Evolutionary conservation across 2,113 vertebrate species (phyloP).

Genomic region (Seriola aureovittata): DNA sequence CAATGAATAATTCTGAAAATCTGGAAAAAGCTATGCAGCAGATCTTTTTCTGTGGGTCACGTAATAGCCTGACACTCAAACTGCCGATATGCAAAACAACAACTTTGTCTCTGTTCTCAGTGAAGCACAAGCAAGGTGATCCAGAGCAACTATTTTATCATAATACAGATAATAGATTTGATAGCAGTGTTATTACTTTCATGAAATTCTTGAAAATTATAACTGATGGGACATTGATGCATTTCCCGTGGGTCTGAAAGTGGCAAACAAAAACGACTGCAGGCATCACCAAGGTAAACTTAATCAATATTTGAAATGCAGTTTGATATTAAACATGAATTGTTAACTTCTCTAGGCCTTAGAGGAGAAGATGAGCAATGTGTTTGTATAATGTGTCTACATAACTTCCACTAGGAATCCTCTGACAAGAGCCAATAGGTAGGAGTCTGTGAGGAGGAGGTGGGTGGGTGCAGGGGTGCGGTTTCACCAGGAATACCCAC

Average conservation of each 20-base stretch:
- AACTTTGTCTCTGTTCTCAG: conserved; percentile 9
- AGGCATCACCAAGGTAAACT: conserved; percentile 15
- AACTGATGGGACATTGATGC: background rate
- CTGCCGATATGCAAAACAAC: conserved; percentile 24
- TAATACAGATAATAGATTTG: conserved; percentile 10
- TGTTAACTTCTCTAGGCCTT: conserved; percentile 28
- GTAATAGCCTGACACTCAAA: conserved; percentile 54
- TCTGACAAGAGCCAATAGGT: conserved; percentile 77
- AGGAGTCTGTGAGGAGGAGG: conserved; percentile 74
- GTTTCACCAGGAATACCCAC: conserved; percentile 84
- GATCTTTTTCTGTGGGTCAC: conserved; percentile 59
- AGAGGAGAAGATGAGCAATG: conserved; percentile 44
- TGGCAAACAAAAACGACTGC: background rate
- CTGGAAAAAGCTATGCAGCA: conserved; percentile 53
- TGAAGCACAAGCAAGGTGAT: background rate
- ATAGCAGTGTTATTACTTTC: background rate
- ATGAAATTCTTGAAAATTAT: conserved; percentile 11
- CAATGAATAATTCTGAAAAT: conserved; percentile 63
- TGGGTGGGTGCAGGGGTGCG: conserved; percentile 76
- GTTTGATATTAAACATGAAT: conserved; percentile 1
- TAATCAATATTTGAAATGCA: conserved; percentile 29
- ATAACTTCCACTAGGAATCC: conserved; percentile 78
- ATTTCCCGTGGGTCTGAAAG: conserved; percentile 6
- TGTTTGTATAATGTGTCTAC: conserved; percentile 64
- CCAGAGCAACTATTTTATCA: conserved; percentile 13